These are phyloP conservation scores for Epicauta chinensis DNA, from an alignment of 1,140 invertebrate genomes.

Conservation along the genomic window DNA sequence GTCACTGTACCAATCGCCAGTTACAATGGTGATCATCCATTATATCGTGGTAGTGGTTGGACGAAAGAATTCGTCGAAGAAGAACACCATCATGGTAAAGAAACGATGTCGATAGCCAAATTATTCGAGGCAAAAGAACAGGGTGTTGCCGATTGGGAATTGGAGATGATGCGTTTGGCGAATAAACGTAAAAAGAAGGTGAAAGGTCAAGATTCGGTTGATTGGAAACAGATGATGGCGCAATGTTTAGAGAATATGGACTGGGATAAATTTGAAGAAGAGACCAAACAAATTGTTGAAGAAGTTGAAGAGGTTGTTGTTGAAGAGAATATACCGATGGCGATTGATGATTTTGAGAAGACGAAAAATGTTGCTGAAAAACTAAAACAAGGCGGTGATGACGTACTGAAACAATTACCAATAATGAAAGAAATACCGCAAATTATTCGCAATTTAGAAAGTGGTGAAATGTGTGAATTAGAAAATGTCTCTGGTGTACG, in stretches of 20 bases:
- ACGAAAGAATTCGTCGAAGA: conserved; percentile 54
- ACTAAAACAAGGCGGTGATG: conserved; percentile 47
- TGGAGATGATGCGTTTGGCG: conserved; percentile 39
- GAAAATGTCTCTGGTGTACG: conserved; percentile 58
- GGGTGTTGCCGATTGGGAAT: conserved; percentile 53
- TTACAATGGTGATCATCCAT: conserved; percentile 51
- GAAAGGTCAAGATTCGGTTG: conserved; percentile 40
- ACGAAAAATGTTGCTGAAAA: conserved; percentile 51
- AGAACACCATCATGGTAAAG: conserved; percentile 49
- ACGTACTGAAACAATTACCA: conserved; percentile 51
- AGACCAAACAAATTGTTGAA: conserved; percentile 42
- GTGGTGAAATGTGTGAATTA: conserved; percentile 52
- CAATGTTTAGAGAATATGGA: conserved; percentile 38
- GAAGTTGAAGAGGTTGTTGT: conserved; percentile 34
- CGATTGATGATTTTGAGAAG: conserved; percentile 48
- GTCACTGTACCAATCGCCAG: conserved; percentile 63
- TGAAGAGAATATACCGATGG: conserved; percentile 42
- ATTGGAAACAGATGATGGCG: conserved; percentile 37
- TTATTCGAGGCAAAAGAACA: conserved; percentile 72
- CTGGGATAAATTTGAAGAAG: conserved; percentile 43
- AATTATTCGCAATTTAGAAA: conserved; percentile 56
- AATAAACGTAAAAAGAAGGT: conserved; percentile 40
- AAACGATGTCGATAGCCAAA: conserved; percentile 57
- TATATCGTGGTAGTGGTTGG: conserved; percentile 58
- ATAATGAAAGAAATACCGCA: conserved; percentile 55